A percentile compares a stretch with the other conserved stretches of the same genome.
Conservation (phyloP, 2,888 invertebrate genomes). For the Brassicogethes aeneus region DNA sequence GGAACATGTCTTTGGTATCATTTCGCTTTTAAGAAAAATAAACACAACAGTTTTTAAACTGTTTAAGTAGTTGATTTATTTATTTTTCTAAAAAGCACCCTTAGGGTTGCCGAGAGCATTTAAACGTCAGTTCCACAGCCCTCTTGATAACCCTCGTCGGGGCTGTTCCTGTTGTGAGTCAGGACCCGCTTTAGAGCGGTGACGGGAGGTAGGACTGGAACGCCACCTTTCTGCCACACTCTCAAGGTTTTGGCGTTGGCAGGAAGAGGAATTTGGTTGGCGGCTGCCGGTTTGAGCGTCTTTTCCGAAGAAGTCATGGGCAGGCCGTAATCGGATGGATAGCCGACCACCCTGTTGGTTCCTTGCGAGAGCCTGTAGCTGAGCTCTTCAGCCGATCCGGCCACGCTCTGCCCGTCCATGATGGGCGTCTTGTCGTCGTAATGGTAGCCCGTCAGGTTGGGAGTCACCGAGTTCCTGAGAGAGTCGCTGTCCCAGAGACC, state of each 20-base stretch:
- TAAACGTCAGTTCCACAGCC: conserved; percentile 89
- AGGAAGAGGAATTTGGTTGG: conserved; percentile 39
- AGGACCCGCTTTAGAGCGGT: conserved; percentile 77
- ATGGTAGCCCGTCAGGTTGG: conserved; percentile 49
- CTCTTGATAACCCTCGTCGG: conserved; percentile 88
- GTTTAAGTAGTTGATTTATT: too few species aligned
- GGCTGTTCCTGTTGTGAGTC: conserved; percentile 74
- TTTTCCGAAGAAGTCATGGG: conserved; percentile 49
- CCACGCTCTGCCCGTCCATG: conserved; percentile 52
- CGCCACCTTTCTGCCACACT: conserved; percentile 77
- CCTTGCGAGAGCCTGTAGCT: conserved; percentile 45
- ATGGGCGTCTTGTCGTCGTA: conserved; percentile 71
- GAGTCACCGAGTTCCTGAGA: conserved; percentile 44
- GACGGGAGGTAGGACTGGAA: conserved; percentile 77
- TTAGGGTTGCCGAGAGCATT: conserved; percentile 19
- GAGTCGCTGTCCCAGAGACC: conserved; percentile 63
- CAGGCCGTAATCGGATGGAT: conserved; percentile 72
- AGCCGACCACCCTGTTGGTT: conserved; percentile 42
- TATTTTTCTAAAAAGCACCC: background rate
- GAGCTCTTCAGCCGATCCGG: conserved; percentile 55
- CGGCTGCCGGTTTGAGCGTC: conserved; percentile 38
- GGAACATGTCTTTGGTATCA: conserved; percentile 22
- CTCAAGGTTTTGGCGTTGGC: conserved; percentile 70
- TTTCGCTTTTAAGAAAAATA: background rate
- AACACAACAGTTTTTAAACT: background rate